Evolutionary conservation across 2,113 vertebrate species (phyloP).

Genomic region (Odontophorus gujanensis): DNA sequence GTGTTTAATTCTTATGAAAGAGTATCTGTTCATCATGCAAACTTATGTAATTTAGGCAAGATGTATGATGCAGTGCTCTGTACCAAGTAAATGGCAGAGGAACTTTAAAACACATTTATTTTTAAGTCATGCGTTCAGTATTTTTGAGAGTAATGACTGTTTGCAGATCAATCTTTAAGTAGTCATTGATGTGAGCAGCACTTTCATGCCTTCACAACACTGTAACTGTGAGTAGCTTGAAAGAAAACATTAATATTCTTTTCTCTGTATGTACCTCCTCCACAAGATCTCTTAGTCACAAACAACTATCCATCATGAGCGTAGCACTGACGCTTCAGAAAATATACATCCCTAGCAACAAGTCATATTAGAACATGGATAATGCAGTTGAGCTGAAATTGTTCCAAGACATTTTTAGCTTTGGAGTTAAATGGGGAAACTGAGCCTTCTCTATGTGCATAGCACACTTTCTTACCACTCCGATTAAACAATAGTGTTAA

Average conservation of each 20-base stretch:
- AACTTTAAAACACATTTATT: background rate
- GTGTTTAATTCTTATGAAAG: background rate
- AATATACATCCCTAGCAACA: accelerated
- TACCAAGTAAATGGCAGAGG: background rate
- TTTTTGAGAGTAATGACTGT: background rate
- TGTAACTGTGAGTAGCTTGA: background rate
- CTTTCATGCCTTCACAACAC: background rate
- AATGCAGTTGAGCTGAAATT: background rate
- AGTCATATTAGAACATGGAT: background rate
- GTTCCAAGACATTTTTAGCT: background rate
- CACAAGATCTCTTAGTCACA: background rate
- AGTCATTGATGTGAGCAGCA: background rate
- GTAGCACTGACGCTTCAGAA: background rate
- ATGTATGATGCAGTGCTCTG: background rate
- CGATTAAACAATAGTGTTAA: background rate
- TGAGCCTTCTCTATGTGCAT: background rate
- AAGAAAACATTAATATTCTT: background rate
- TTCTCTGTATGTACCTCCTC: background rate
- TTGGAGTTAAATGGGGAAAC: background rate
- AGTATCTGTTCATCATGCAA: background rate
- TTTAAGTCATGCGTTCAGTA: background rate
- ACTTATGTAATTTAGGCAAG: background rate
- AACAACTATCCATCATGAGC: background rate
- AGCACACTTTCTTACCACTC: background rate
- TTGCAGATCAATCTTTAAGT: background rate